A percentile compares a stretch with the other conserved stretches of the same genome.
phyloP scores from a whole-genome alignment of 2,888 invertebrate species.

The Morinoia aosen region DNA sequence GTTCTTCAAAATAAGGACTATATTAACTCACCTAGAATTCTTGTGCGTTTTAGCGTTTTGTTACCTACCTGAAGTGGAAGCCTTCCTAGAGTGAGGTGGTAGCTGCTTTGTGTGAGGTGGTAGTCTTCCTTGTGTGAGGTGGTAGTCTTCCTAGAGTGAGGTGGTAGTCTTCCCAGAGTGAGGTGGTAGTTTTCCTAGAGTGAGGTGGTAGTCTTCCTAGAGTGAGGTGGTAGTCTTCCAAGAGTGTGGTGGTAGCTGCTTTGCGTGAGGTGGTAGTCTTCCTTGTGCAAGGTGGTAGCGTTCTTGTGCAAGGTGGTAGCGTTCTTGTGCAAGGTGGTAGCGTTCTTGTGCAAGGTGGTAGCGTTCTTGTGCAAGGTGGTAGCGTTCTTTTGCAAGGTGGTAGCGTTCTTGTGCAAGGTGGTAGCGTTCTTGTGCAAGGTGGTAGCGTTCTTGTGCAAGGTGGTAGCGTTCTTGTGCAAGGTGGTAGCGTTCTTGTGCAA shows the following conservation, averaged over 20 bases:
- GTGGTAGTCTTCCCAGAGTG: neutral
- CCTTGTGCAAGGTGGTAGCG: neutral
- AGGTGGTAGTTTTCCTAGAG: neutral
- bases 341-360: neutral
- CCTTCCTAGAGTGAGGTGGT: neutral
- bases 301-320: neutral
- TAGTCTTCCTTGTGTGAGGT: neutral
- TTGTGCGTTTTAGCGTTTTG: neutral
- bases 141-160: neutral
- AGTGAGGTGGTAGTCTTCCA: neutral
- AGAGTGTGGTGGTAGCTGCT: too few species aligned
- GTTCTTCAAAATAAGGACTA: neutral
- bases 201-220: neutral
- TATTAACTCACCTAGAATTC: neutral
- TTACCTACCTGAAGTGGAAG: neutral
- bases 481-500: too few species aligned
- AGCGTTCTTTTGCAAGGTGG: too few species aligned
- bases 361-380: neutral
- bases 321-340: too few species aligned
- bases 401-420: too few species aligned
- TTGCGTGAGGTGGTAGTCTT: neutral
- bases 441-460: too few species aligned
- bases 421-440: too few species aligned
- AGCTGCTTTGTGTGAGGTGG: neutral
- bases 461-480: too few species aligned